Evolutionary conservation across 2,888 invertebrate genomes (phyloP), one percentile per base, ranked within the genome.

Genomic region (Yponomeuta malinellus): DNA sequence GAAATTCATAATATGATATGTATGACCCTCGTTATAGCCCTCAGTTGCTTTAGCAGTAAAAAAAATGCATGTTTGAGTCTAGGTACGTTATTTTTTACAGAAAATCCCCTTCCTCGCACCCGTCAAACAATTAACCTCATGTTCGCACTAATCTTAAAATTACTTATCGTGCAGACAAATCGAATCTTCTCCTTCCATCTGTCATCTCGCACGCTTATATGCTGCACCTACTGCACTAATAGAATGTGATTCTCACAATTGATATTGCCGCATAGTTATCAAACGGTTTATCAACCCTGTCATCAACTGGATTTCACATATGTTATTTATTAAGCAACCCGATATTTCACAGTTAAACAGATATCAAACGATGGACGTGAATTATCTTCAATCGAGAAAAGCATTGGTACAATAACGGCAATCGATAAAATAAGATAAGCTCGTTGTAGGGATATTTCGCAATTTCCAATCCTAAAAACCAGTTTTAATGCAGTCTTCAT

Each of bases 251-350:
- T 43, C 33, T 10, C 67, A 67, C 37, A 67, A 37, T 67, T 67
- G 43, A 67, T 67, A 67, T 43, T 37, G 67, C 37, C 10, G 64
- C 64, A n/a, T 43, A 8, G 8, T 43, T 23, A 23, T 64, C n/a
- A 33, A 67, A n/a, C 33, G n/a, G 67, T 43, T 29, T 65, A 65
- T 65, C 65, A 59, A 59, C 52, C 52, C 15, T 65, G 65, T 12
- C 65, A 65, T 65, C 65, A 65, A 12, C 65, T 65, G 8, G 52
- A 59, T 59, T 59, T 59, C 52, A 52, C 52, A 15, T 59, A 59
- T 59, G 12, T 59, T 59, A 59, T 59, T 12, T 59, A 59, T 59
- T 59, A 15, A 59, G 52, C 52, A 59, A 59, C 52, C 2, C 15
- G 52, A 59, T 59, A 59, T 12, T 15, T 59, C 12, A 15, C 15